Conservation (phyloP, 2,797 vertebrate species). For the Pipistrellus pipistrellus region DNA sequence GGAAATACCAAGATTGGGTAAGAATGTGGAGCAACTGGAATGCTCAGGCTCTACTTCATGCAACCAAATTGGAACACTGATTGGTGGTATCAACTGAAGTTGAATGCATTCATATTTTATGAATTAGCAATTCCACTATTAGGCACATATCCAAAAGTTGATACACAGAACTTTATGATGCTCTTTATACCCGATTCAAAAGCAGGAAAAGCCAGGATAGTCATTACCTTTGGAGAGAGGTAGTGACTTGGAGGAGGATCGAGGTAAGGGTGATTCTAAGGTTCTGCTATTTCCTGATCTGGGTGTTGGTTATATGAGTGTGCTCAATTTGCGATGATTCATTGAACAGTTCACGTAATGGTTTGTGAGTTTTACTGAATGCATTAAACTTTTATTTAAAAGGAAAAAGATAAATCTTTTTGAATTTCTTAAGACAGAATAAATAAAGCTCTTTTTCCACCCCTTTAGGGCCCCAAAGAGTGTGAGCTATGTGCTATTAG, state of each 20-base stretch:
- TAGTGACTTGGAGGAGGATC: not conserved
- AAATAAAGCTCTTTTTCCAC: not conserved
- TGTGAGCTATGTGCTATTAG: not conserved
- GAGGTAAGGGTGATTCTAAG: not conserved
- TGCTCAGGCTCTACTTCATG: not conserved
- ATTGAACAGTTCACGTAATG: not conserved
- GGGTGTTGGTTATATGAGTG: not conserved
- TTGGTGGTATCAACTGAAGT: not conserved
- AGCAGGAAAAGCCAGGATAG: not conserved
- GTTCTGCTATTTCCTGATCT: slow-evolving; percentile 31
- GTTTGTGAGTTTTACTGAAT: not conserved
- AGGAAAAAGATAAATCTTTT: not conserved
- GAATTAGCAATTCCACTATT: not conserved
- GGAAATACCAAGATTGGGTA: not conserved
- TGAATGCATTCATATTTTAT: not conserved
- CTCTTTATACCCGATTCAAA: slow-evolving; percentile 4
- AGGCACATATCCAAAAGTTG: not conserved
- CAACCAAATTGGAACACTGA: not conserved
- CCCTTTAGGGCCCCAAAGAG: not conserved
- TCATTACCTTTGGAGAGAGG: not conserved
- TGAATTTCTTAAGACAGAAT: not conserved
- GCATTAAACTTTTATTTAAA: not conserved
- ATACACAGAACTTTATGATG: not conserved
- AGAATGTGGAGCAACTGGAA: not conserved
- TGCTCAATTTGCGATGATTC: not conserved